A percentile compares a stretch with the other conserved stretches of the same genome.
phyloP scores from a whole-genome alignment of 2,797 vertebrate genomes.

The Falco berigora region DNA sequence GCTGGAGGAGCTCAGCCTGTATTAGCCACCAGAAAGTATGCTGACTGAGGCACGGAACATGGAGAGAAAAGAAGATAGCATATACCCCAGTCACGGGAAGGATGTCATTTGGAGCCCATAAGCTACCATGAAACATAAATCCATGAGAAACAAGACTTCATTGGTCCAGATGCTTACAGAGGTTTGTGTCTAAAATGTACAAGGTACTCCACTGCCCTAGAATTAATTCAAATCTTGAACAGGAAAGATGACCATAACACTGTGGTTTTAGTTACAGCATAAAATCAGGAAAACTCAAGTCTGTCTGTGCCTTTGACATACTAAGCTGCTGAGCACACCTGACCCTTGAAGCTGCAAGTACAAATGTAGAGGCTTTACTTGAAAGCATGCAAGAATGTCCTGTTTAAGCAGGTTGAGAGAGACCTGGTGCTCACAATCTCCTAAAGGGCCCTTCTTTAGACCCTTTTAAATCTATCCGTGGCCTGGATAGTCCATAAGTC shows the following conservation, averaged over 20 bases:
- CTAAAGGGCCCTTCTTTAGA: background rate
- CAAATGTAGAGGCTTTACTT: background rate
- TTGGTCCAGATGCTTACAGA: background rate
- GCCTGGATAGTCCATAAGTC: background rate
- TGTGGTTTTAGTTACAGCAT: background rate
- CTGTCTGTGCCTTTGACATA: background rate
- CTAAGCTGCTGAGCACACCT: background rate
- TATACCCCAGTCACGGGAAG: fast-evolving
- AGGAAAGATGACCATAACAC: background rate
- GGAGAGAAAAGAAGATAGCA: background rate
- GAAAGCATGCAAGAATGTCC: background rate
- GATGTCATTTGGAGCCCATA: background rate
- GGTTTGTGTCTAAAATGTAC: background rate
- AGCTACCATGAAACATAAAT: background rate
- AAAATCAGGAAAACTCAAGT: background rate
- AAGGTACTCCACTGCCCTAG: background rate
- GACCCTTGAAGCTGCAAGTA: background rate
- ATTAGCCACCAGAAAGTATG: background rate
- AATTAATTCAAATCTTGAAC: background rate
- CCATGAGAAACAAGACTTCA: background rate
- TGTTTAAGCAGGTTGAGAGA: background rate
- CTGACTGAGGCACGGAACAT: background rate
- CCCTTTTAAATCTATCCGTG: background rate
- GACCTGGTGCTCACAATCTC: background rate
- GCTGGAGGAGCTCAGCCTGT: background rate